Percentiles rank a stretch among this genome's conserved stretches.
phyloP scores from a whole-genome alignment of 1,140 invertebrate genomes.

The Plodia interpunctella region DNA sequence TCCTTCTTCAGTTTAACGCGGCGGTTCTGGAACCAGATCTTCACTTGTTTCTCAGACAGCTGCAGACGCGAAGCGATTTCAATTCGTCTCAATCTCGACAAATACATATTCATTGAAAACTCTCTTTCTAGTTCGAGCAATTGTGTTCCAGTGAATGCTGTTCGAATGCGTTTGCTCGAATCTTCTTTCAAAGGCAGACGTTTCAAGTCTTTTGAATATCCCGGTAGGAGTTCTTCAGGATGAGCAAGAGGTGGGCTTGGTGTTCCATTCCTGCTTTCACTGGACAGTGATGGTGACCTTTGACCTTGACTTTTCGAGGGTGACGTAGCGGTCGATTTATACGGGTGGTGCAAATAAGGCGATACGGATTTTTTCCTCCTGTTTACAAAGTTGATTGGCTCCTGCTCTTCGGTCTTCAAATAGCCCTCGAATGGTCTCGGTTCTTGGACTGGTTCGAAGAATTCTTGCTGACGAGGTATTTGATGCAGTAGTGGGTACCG shows the following conservation, averaged over 20 bases:
- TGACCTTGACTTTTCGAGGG: conserved; percentile 65
- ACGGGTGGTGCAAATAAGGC: conserved; percentile 65
- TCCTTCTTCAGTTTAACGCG: conserved; percentile 95
- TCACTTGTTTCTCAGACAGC: conserved; percentile 95
- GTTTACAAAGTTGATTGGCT: conserved; percentile 51
- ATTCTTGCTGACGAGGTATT: conserved; percentile 49
- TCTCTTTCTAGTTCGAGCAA: conserved; percentile 94
- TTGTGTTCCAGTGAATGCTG: conserved; percentile 95
- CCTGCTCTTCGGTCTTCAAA: conserved; percentile 50
- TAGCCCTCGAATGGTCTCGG: conserved; percentile 37
- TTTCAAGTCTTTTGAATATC: conserved; percentile 63
- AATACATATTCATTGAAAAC: conserved; percentile 93
- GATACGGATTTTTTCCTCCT: conserved; percentile 64
- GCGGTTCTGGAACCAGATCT: conserved; percentile 96
- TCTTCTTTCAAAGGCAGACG: conserved; percentile 70
- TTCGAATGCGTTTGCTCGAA: conserved; percentile 89
- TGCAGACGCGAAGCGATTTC: conserved; percentile 93
- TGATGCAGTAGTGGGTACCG: conserved; percentile 59
- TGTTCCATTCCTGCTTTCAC: conserved; percentile 76
- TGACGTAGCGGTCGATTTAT: conserved; percentile 63
- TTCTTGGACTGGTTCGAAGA: conserved; percentile 45
- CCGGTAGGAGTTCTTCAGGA: conserved; percentile 69
- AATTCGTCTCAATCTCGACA: conserved; percentile 91
- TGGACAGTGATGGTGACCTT: conserved; percentile 56
- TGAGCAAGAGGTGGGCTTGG: conserved; percentile 78